Evolutionary conservation across 2,888 invertebrate genomes (phyloP).

Genomic region (Quadriops clusia): DNA sequence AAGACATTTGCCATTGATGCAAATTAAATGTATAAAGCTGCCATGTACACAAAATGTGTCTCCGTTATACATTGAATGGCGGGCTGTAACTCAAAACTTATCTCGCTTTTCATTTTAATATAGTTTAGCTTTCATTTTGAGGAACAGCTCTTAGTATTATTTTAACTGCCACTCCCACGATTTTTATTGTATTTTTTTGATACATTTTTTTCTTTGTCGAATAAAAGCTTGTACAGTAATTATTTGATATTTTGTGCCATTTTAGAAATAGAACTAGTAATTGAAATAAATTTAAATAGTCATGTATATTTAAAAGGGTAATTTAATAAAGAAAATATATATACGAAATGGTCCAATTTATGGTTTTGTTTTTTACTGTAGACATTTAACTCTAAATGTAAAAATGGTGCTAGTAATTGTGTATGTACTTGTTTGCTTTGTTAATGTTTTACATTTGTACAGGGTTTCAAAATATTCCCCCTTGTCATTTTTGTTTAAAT

Average conservation of each 20-base stretch:
- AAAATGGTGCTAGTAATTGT: slow-evolving; percentile 32
- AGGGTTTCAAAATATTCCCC: slow-evolving; percentile 13
- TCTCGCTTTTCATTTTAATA: slow-evolving; percentile 9
- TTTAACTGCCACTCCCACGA: slow-evolving; percentile 32
- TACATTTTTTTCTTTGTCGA: slow-evolving; percentile 26
- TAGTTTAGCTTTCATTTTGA: slow-evolving; percentile 14
- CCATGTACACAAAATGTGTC: too few species aligned
- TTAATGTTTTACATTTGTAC: slow-evolving; percentile 18
- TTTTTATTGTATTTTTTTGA: slow-evolving; percentile 27
- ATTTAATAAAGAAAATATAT: slow-evolving; percentile 15
- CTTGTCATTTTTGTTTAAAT: too few species aligned
- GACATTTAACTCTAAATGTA: too few species aligned
- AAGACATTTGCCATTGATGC: slow-evolving; percentile 9
- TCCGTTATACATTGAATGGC: slow-evolving; percentile 7
- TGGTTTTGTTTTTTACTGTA: slow-evolving; percentile 12
- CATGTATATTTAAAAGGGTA: slow-evolving; percentile 14
- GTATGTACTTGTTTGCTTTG: slow-evolving; percentile 20
- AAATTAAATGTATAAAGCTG: too few species aligned
- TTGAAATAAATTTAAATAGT: too few species aligned
- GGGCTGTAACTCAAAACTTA: slow-evolving; percentile 12
- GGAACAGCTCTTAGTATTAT: slow-evolving; percentile 24
- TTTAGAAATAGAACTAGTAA: slow-evolving; percentile 25
- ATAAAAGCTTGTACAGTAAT: slow-evolving; percentile 25
- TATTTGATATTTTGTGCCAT: slow-evolving; percentile 30
- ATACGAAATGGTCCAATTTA: slow-evolving; percentile 22